Conservation (phyloP, 2,888 invertebrate species). For the Coenonympha glycerion region DNA sequence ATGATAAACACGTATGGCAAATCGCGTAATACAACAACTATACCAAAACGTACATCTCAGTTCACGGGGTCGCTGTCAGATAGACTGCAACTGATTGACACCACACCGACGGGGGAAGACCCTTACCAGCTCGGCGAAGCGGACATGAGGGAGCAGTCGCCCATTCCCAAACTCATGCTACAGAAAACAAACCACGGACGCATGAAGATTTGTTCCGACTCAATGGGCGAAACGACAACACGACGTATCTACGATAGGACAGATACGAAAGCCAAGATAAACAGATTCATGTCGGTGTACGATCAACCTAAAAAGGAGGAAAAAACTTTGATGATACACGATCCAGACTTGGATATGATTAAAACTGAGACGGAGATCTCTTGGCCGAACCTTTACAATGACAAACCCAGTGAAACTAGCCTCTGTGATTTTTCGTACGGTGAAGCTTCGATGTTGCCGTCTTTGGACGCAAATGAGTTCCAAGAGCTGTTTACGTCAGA, state of each 20-base stretch:
- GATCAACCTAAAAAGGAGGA: conserved; percentile 37
- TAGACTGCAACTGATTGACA: conserved; percentile 58
- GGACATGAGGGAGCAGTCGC: conserved; percentile 66
- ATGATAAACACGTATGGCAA: conserved; percentile 60
- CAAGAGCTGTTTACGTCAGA: conserved; percentile 47
- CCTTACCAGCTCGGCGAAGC: conserved; percentile 67
- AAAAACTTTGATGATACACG: conserved; percentile 40
- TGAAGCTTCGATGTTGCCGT: conserved; percentile 43
- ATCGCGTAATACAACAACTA: conserved; percentile 33
- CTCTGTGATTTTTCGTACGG: conserved; percentile 57
- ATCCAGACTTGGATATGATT: conserved; percentile 45
- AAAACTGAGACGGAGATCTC: conserved; percentile 51
- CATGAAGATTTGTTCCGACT: conserved; percentile 46
- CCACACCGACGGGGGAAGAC: conserved; percentile 65
- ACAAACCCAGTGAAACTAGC: conserved; percentile 44
- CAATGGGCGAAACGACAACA: conserved; percentile 25
- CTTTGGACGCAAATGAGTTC: conserved; percentile 47
- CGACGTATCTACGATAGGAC: conserved; percentile 49
- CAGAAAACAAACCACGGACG: conserved; percentile 57
- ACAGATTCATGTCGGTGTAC: conserved; percentile 36
- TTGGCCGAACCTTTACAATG: conserved; percentile 44
- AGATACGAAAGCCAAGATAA: conserved; percentile 30
- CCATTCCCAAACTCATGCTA: conserved; percentile 65
- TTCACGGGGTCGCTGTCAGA: conserved; percentile 59
- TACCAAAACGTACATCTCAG: conserved; percentile 42